Percentiles rank a stretch among this genome's conserved stretches.
Evolutionary conservation across 2,797 vertebrate species (phyloP).

Genomic region (Fratercula arctica): DNA sequence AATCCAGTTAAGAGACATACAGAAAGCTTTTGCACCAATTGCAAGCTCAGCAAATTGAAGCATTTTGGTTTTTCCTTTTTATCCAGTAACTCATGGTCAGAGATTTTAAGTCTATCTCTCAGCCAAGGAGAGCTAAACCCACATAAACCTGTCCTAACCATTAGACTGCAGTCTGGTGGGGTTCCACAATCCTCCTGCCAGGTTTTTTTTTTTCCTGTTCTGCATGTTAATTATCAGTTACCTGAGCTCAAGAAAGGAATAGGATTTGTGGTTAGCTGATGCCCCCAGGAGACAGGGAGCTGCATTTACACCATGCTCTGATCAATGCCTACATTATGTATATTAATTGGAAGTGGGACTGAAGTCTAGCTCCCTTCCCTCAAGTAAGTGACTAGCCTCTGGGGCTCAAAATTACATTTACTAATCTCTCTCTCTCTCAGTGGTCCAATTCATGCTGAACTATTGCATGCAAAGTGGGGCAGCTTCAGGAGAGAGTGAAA

Average conservation of each 20-base stretch:
- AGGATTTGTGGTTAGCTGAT: background rate
- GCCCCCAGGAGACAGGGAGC: background rate
- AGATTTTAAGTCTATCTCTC: background rate
- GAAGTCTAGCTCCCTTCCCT: constrained; percentile 12
- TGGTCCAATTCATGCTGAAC: constrained; percentile 33
- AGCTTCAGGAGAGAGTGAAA: background rate
- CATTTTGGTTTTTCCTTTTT: background rate
- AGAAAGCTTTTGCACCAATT: background rate
- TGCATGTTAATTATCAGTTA: background rate
- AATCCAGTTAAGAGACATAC: background rate
- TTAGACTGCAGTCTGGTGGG: background rate
- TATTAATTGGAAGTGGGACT: constrained; percentile 17
- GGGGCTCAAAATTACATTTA: constrained; percentile 41
- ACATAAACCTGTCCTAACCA: background rate
- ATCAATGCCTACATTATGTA: background rate
- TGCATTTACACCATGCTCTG: background rate
- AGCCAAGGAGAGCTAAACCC: background rate
- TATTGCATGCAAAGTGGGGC: background rate
- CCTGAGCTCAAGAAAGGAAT: background rate
- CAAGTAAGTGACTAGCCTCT: constrained; percentile 7
- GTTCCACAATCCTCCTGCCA: background rate
- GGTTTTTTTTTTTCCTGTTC: background rate
- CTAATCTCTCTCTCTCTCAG: constrained; percentile 14
- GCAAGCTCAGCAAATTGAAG: background rate
- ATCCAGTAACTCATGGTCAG: background rate